A percentile compares a stretch with the other conserved stretches of the same genome.
Evolutionary conservation across 2,888 invertebrate species (phyloP).

Genomic region (Chymomyza amoena): DNA sequence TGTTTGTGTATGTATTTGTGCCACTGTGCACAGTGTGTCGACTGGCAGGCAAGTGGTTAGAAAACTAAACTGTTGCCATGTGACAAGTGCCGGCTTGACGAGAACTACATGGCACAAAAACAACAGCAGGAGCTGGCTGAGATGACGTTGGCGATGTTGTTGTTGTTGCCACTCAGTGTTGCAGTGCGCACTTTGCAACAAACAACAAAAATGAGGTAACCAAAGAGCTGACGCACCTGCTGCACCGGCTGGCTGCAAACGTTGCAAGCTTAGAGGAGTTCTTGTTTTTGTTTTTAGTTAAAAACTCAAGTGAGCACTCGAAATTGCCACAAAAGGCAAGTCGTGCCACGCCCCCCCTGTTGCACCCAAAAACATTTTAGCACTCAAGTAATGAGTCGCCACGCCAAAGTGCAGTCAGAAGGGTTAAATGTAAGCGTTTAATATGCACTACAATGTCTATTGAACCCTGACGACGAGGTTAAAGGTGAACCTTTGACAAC

Average conservation of each 20-base stretch:
- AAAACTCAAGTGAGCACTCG: constrained; percentile 64
- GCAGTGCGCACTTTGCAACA: constrained; percentile 53
- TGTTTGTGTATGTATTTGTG: constrained; percentile 18
- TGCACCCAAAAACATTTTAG: constrained; percentile 45
- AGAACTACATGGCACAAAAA: constrained; percentile 43
- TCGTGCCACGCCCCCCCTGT: neutral
- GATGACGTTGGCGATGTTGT: constrained; percentile 30
- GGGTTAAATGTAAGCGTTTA: constrained; percentile 60
- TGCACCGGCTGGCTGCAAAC: constrained; percentile 25
- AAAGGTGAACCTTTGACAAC: constrained; percentile 40
- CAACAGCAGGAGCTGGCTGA: constrained; percentile 38
- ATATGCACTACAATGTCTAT: constrained; percentile 51
- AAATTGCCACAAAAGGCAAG: constrained; percentile 66
- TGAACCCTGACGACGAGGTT: constrained; percentile 54
- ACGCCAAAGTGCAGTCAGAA: constrained; percentile 46
- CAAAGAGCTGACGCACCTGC: constrained; percentile 51
- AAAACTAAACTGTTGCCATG: constrained; percentile 73
- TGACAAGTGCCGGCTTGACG: constrained; percentile 72
- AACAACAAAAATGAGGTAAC: constrained; percentile 47
- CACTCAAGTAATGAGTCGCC: constrained; percentile 67
- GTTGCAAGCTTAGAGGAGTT: constrained; percentile 28
- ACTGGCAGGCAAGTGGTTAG: constrained; percentile 63
- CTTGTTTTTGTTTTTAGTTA: constrained; percentile 66
- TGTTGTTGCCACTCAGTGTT: constrained; percentile 14
- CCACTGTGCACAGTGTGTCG: constrained; percentile 26